A percentile compares a stretch with the other conserved stretches of the same genome.
phyloP scores from a whole-genome alignment of 2,888 invertebrate genomes.

The Ochropleura leucogaster region DNA sequence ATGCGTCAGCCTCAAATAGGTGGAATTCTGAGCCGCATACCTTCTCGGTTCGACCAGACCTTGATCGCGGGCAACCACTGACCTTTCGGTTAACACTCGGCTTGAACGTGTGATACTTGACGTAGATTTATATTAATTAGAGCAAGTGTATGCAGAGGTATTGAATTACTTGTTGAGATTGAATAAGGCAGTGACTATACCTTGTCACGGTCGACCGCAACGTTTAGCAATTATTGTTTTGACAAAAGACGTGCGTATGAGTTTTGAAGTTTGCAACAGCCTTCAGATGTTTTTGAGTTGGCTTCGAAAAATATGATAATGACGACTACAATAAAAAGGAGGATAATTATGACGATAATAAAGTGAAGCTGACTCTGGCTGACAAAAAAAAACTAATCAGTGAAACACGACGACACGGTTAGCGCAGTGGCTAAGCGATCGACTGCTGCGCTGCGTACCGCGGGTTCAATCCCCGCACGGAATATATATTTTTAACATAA shows the following conservation, averaged over 20 bases:
- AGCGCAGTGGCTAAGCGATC: too few species aligned
- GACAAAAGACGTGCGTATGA: background rate
- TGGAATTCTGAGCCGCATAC: conserved; percentile 66
- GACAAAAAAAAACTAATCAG: too few species aligned
- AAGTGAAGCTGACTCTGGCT: too few species aligned
- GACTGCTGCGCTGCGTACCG: too few species aligned
- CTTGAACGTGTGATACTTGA: conserved; percentile 56
- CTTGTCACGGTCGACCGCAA: conserved; percentile 18
- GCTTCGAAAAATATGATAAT: background rate
- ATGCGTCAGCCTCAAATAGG: conserved; percentile 54
- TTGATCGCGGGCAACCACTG: conserved; percentile 79
- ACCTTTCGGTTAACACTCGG: conserved; percentile 74
- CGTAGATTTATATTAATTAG: conserved; percentile 51
- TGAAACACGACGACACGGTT: too few species aligned
- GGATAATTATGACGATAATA: too few species aligned
- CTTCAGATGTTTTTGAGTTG: too few species aligned
- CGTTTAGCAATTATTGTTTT: conserved; percentile 26
- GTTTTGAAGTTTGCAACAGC: background rate
- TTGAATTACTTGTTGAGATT: conserved; percentile 38
- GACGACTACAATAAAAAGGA: too few species aligned
- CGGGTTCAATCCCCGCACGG: too few species aligned
- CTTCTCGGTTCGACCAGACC: conserved; percentile 68
- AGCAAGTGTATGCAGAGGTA: conserved; percentile 49
- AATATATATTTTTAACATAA: too few species aligned
- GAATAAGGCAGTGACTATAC: conserved; percentile 35